Evolutionary conservation across 2,113 vertebrate species (phyloP).

Genomic region (Litocranius walleri): DNA sequence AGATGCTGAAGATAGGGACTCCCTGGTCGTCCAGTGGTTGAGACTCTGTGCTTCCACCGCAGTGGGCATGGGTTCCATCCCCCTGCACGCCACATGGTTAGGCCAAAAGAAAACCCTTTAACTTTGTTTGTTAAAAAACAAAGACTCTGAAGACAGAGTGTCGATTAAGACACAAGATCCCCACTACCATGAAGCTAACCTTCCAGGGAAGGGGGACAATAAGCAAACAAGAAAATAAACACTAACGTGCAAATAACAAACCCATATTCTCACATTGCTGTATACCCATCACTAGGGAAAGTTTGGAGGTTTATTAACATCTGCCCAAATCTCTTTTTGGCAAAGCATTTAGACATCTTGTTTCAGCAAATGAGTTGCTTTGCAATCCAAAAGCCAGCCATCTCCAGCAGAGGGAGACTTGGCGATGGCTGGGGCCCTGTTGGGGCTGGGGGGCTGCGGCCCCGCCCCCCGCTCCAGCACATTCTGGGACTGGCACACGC

Average conservation of each 20-base stretch:
- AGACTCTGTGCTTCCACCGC: rapidly evolving
- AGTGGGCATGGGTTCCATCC: neutral
- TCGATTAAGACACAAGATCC: neutral
- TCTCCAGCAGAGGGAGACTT: neutral
- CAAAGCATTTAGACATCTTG: neutral
- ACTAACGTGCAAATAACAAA: rapidly evolving
- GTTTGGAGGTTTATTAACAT: neutral
- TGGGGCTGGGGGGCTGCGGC: neutral
- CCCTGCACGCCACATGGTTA: neutral
- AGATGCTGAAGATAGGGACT: neutral
- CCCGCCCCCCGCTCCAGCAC: neutral
- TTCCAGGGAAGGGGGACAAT: neutral
- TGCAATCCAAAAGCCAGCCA: neutral
- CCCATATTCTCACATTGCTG: rapidly evolving
- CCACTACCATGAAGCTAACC: neutral
- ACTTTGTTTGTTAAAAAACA: neutral
- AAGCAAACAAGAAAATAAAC: neutral
- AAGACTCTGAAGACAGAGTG: neutral
- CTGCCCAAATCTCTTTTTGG: neutral
- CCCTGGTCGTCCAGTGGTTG: neutral
- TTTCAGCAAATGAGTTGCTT: neutral
- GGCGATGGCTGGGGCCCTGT: too few species aligned
- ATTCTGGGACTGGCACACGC: too few species aligned
- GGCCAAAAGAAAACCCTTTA: neutral
- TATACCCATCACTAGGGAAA: neutral